Evolutionary conservation across 2,113 vertebrate genomes (phyloP).

Genomic region (Oreotrochilus melanogaster): DNA sequence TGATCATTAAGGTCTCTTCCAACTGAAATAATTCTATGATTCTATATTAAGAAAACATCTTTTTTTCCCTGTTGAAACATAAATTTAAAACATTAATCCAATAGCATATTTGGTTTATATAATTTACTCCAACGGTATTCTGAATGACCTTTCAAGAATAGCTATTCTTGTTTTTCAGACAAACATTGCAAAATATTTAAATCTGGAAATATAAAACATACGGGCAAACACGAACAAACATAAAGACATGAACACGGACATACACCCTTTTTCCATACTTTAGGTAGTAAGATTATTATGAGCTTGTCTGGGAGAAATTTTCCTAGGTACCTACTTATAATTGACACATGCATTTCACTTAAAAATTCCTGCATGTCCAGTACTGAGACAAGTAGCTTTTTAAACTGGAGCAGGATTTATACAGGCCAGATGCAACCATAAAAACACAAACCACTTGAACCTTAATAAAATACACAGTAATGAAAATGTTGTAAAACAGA

Average conservation of each 20-base stretch:
- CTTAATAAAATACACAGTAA: conserved; percentile 70
- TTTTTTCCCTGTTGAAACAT: too few species aligned
- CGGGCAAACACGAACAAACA: not conserved
- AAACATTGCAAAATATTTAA: not conserved
- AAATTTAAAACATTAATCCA: not conserved
- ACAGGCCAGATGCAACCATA: conserved; percentile 64
- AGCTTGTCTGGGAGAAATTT: not conserved
- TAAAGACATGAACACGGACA: not conserved
- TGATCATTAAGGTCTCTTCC: too few species aligned
- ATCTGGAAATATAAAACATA: not conserved
- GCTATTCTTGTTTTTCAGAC: not conserved
- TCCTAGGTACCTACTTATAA: not conserved
- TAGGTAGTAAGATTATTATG: not conserved
- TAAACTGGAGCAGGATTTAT: conserved; percentile 32
- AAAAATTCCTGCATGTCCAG: not conserved
- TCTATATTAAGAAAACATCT: too few species aligned
- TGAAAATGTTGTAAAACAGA: conserved; percentile 68
- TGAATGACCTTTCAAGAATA: not conserved
- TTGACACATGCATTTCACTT: not conserved
- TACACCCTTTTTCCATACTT: not conserved
- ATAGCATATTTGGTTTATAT: not conserved
- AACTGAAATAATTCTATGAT: too few species aligned
- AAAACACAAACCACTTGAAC: conserved; percentile 68
- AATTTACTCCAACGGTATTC: not conserved
- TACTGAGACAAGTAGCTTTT: conserved; percentile 33